Conservation (phyloP, 2,797 vertebrate genomes). For the Kryptopterus vitreolus region DNA sequence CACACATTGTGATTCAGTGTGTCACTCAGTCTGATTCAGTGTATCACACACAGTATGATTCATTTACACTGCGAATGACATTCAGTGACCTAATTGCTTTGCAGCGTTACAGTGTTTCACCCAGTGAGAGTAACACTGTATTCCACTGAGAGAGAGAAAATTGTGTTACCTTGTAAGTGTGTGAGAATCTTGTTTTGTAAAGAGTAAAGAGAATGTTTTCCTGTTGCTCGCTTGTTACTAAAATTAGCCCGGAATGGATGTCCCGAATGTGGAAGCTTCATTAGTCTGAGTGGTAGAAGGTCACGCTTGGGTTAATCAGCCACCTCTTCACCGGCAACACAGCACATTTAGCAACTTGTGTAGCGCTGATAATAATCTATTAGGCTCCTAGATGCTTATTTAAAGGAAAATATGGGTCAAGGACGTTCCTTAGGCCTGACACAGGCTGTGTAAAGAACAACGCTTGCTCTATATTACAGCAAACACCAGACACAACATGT, state of each 20-base stretch:
- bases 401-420: neutral
- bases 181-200: neutral
- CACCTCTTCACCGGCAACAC: neutral
- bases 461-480: neutral
- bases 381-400: neutral
- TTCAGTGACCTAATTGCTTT: too few relatives aligned
- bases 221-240: neutral
- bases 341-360: neutral
- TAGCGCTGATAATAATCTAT: neutral
- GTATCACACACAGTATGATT: too few relatives aligned
- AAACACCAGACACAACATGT: neutral
- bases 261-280: conserved; percentile 1
- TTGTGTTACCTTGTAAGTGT: too few relatives aligned
- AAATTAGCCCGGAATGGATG: neutral
- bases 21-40: too few relatives aligned
- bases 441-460: neutral
- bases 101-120: too few relatives aligned
- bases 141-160: too few relatives aligned
- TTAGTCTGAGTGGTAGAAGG: conserved; percentile 8
- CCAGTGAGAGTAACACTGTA: neutral
- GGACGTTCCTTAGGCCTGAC: neutral
- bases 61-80: too few relatives aligned
- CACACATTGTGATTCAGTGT: too few relatives aligned
- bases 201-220: neutral
- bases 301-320: neutral